A percentile compares a stretch with the other conserved stretches of the same genome.
Conservation (phyloP, 2,888 invertebrate species). For the Melanargia galathea region DNA sequence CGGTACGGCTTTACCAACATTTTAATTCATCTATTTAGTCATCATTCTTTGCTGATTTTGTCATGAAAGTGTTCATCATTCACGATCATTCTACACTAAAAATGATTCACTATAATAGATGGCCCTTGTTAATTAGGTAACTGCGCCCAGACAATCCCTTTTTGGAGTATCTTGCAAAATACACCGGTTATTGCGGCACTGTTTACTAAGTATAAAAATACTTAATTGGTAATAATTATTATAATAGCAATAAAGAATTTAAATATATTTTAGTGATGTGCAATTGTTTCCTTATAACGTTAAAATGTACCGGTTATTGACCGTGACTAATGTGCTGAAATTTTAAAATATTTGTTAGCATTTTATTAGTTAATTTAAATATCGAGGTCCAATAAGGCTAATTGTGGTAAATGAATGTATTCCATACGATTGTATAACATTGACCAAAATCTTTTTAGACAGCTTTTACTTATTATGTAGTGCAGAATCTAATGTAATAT, state of each 20-base stretch:
- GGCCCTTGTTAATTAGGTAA: too few species aligned
- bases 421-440: background rate
- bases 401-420: too few species aligned
- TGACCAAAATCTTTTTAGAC: background rate
- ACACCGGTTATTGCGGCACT: background rate
- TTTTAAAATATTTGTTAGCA: constrained; percentile 1
- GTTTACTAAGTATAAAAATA: too few species aligned
- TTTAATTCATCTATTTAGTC: too few species aligned
- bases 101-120: too few species aligned
- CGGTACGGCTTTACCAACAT: too few species aligned
- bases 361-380: background rate
- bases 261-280: background rate
- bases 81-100: too few species aligned
- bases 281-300: background rate
- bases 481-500: too few species aligned
- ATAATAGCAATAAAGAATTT: too few species aligned
- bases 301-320: constrained; percentile 9
- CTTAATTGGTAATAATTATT: too few species aligned
- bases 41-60: too few species aligned
- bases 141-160: background rate
- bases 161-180: background rate
- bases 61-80: too few species aligned
- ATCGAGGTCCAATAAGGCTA: background rate
- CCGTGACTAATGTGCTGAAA: background rate
- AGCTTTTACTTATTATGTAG: background rate